Conservation (phyloP, 2,797 vertebrate species). For the Loriculus beryllinus region DNA sequence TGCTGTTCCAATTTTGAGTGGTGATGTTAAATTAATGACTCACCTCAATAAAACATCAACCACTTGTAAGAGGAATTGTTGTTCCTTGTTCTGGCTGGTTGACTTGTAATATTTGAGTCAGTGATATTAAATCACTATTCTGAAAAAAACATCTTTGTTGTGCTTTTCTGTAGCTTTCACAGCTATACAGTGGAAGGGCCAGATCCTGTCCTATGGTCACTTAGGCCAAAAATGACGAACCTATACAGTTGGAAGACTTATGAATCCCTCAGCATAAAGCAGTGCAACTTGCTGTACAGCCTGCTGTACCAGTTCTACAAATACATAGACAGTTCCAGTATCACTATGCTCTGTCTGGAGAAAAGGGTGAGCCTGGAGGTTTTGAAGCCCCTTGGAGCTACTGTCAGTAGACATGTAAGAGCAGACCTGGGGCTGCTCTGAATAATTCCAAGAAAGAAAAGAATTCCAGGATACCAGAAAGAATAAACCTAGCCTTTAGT, state of each 20-base stretch:
- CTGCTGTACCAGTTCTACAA: background rate
- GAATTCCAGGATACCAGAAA: background rate
- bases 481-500: background rate
- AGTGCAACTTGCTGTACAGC: background rate
- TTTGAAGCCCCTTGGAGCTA: background rate
- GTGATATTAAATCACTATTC: background rate
- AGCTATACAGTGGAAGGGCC: fast-evolving
- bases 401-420: background rate
- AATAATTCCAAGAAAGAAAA: background rate
- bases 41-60: background rate
- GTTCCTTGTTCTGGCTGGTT: background rate
- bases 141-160: background rate
- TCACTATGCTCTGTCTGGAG: too few relatives aligned
- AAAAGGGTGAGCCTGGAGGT: background rate
- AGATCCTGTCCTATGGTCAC: background rate
- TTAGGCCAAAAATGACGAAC: background rate
- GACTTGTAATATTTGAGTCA: background rate
- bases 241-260: background rate
- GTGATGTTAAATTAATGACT: slow-evolving; percentile 8
- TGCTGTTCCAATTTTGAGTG: background rate
- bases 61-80: background rate
- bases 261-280: background rate
- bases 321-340: background rate
- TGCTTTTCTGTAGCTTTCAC: background rate
- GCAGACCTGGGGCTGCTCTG: background rate